These are phyloP conservation scores for Conus canariensis DNA, from an alignment of 2,888 invertebrate species.

Conservation along the genomic window DNA sequence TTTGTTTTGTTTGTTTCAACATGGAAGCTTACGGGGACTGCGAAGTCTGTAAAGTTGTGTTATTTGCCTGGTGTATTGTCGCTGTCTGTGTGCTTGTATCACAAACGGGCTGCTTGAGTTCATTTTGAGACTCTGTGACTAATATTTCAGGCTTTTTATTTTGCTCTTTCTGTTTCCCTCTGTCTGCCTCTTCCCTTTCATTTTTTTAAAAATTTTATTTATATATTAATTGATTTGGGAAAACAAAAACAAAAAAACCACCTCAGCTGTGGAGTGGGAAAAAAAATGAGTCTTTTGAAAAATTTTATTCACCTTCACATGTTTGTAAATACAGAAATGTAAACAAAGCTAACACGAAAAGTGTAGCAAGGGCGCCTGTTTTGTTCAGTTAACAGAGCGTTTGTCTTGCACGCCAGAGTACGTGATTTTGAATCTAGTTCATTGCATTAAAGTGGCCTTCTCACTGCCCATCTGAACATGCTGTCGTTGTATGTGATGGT, in stretches of 20 bases:
- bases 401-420: neutral
- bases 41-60: neutral
- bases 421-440: neutral
- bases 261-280: too few species aligned
- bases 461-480: neutral
- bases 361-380: neutral
- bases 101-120: neutral
- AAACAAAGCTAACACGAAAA: neutral
- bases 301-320: neutral
- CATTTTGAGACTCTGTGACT: neutral
- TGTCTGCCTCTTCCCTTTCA: neutral
- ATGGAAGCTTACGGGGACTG: neutral
- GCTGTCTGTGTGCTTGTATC: neutral
- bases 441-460: slow-evolving; percentile 1
- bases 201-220: neutral
- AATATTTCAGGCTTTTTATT: neutral
- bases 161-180: neutral
- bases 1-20: neutral
- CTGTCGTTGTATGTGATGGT: too few species aligned
- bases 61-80: neutral
- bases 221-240: neutral
- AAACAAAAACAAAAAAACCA: too few species aligned
- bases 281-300: too few species aligned
- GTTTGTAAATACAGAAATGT: neutral
- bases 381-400: neutral